phyloP scores from a whole-genome alignment of 2,888 invertebrate species.

The Sinodicranocentrus sp. region DNA sequence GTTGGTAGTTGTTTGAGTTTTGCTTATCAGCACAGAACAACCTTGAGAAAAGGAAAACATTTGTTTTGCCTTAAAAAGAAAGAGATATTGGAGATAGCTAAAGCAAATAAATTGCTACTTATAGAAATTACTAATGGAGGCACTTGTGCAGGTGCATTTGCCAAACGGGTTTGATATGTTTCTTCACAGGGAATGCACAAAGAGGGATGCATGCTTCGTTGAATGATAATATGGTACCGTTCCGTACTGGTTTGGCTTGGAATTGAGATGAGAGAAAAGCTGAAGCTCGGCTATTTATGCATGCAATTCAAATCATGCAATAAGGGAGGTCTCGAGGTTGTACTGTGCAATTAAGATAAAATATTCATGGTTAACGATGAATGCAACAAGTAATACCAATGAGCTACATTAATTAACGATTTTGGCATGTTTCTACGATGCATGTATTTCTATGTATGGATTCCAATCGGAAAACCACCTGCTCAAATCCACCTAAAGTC shows the following conservation, averaged over 20 bases:
- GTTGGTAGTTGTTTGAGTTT: conserved; percentile 36
- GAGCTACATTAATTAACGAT: conserved; percentile 9
- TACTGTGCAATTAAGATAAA: conserved; percentile 54
- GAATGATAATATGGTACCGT: conserved; percentile 38
- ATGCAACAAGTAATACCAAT: conserved; percentile 21
- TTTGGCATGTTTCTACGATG: conserved; percentile 7
- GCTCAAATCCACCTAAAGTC: neutral
- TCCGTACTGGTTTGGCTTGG: conserved; percentile 21
- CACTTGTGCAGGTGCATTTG: neutral
- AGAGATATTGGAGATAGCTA: conserved; percentile 15
- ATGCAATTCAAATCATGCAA: conserved; percentile 17
- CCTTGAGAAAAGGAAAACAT: conserved; percentile 62
- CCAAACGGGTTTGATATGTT: conserved; percentile 15
- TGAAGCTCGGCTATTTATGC: neutral
- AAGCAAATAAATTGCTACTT: conserved; percentile 22
- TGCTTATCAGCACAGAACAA: conserved; percentile 59
- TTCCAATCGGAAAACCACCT: too few species aligned
- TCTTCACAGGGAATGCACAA: neutral
- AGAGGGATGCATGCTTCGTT: conserved; percentile 30
- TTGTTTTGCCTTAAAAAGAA: conserved; percentile 53
- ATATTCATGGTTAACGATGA: conserved; percentile 45
- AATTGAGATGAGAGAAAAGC: too few species aligned
- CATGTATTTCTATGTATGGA: neutral
- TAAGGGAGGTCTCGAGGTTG: conserved; percentile 58
- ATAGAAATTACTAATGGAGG: conserved; percentile 6